Percentiles rank a stretch among this genome's conserved stretches.
Evolutionary conservation across 2,113 vertebrate genomes (phyloP).

Genomic region (Murina feae): DNA sequence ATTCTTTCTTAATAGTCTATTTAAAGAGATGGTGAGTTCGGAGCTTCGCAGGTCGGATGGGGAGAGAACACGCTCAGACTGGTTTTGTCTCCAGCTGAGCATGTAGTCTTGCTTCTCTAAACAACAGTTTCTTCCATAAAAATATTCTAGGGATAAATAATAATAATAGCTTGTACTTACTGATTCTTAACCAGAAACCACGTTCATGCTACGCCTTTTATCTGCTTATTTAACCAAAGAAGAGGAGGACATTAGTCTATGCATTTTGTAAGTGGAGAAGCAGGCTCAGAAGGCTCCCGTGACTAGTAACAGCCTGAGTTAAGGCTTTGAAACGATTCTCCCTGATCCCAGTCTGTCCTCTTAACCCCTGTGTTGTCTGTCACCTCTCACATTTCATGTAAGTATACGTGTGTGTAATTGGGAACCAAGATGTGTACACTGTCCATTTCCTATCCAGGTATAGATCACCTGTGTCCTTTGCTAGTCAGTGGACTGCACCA

Average conservation of each 20-base stretch:
- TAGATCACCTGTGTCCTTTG: not conserved
- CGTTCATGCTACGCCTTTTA: not conserved
- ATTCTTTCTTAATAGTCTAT: conserved; percentile 20
- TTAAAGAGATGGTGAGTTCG: not conserved
- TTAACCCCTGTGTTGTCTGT: not conserved
- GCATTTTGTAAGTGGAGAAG: not conserved
- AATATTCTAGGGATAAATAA: not conserved
- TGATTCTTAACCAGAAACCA: not conserved
- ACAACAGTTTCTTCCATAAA: conserved; percentile 5
- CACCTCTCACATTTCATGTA: not conserved
- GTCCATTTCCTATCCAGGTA: not conserved
- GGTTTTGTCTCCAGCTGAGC: not conserved
- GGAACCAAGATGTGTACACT: not conserved
- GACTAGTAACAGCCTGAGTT: not conserved
- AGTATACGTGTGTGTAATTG: not conserved
- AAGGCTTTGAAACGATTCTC: not conserved
- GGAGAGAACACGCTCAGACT: not conserved
- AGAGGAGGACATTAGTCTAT: not conserved
- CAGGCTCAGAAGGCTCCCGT: not conserved
- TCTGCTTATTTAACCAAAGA: not conserved
- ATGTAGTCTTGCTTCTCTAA: conserved; percentile 26
- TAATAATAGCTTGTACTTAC: not conserved
- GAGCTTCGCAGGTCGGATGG: not conserved
- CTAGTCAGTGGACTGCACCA: not conserved
- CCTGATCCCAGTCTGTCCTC: not conserved